phyloP scores from a whole-genome alignment of 1,140 invertebrate species.

The Halesus radiatus region DNA sequence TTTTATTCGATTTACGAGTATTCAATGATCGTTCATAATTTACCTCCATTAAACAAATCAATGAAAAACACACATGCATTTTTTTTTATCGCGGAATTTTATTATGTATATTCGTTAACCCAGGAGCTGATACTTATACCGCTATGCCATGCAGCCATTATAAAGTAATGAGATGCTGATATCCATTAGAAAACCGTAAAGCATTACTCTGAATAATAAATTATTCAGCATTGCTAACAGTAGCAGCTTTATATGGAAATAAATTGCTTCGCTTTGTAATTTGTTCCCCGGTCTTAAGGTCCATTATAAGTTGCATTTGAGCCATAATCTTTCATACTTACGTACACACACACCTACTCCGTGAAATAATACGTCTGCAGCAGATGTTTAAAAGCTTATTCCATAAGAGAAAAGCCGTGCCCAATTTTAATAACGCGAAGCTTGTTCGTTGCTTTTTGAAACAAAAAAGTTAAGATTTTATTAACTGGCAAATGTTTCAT shows the following conservation, averaged over 20 bases:
- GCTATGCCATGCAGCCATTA: neutral
- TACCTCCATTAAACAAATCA: too few species aligned
- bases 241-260: neutral
- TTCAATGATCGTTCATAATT: too few species aligned
- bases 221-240: slow-evolving; percentile 1
- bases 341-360: neutral
- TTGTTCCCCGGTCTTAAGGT: neutral
- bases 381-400: slow-evolving; percentile 5
- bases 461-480: too few species aligned
- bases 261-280: slow-evolving; percentile 20
- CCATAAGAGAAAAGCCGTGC: too few species aligned
- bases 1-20: too few species aligned
- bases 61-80: too few species aligned
- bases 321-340: neutral
- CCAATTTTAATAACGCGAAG: too few species aligned
- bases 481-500: too few species aligned
- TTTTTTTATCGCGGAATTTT: too few species aligned
- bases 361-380: neutral
- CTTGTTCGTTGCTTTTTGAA: too few species aligned
- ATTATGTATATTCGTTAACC: too few species aligned
- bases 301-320: slow-evolving; percentile 29
- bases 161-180: neutral
- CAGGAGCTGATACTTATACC: too few species aligned
- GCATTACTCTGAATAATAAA: slow-evolving; percentile 7
- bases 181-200: neutral